Base-by-base conservation (phyloP, 92 coral and sea anemone species). In the Scolanthus callimorphus region DNA sequence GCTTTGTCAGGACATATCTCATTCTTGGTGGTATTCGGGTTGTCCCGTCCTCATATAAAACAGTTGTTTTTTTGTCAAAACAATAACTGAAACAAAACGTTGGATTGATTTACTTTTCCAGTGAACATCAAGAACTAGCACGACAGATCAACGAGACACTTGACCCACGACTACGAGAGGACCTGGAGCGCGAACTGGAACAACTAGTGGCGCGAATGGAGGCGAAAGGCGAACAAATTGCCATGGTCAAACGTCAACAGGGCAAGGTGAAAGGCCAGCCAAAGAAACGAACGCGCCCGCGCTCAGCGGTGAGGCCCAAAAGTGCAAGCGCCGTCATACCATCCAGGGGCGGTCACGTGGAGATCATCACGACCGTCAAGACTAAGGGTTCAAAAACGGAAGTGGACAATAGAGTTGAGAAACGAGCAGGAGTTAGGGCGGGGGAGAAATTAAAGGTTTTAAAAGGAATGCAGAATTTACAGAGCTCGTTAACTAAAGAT, bases 201-300 rank as follows among this genome's bases (percentile, higher is more conserved):
- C 84, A 67, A 28, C 85, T 92, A 17, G 98, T 88, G 46, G 83
- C 85, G 41, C 85, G 87, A 25, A 84, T 92, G 98, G 98, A 92
- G 52, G 90, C 96, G 20, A 92, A 92, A 59, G 98, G 98, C 22
- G 98, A 92, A 65, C 98, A 92, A 62, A 92, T 92, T 30, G 89
- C 98, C 11, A 71, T 89, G 69, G 88, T 92, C 22, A 72, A 88
- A 76, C 88, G 84, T n/a, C 98, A 92, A 17, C 84, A 89, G 63
- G 79, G 58, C 55, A 79, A 85, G 20, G 49, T 60, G 12, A 64
- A 73, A 25, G 60, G 75, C 41, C n/a, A n/a, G n/a, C 67, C 61
- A 55, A 55, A 74, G 23, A 56, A 50, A 25, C 59, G 80, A 51
- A 50, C 63, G 25, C 90, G 73, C 34, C 38, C 78, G 31, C 58